These are phyloP conservation scores for Capitulum mitella DNA, from an alignment of 2,888 invertebrate species.

Conservation along the genomic window DNA sequence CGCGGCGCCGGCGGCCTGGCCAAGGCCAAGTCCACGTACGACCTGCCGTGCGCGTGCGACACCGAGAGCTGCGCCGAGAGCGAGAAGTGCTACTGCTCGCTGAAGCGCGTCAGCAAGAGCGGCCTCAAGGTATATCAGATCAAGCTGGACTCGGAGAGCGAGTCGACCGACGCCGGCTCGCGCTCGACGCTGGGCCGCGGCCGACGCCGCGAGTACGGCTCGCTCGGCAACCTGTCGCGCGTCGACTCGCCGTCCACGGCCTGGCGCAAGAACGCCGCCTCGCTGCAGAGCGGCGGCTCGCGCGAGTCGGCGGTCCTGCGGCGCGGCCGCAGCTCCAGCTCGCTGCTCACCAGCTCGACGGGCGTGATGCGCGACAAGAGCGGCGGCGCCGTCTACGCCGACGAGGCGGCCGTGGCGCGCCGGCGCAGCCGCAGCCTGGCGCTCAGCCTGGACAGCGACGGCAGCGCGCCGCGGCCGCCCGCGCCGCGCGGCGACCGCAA, in stretches of 20 bases:
- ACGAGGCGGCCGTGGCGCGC: neutral
- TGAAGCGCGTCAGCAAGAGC: constrained; percentile 50
- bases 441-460: constrained; percentile 7
- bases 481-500: neutral
- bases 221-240: constrained; percentile 31
- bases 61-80: constrained; percentile 68
- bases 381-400: neutral
- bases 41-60: constrained; percentile 61
- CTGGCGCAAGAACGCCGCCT: constrained; percentile 31
- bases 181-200: constrained; percentile 26
- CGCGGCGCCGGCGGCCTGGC: constrained; percentile 26
- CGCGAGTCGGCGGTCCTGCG: constrained; percentile 29
- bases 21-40: constrained; percentile 14
- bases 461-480: neutral
- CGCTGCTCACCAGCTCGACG: constrained; percentile 30
- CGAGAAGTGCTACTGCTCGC: constrained; percentile 42
- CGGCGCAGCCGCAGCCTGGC: constrained; percentile 21
- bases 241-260: constrained; percentile 33
- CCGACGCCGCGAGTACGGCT: constrained; percentile 28
- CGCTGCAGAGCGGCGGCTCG: constrained; percentile 17
- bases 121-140: constrained; percentile 66
- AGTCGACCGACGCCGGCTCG: constrained; percentile 31
- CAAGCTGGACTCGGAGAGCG: constrained; percentile 54
- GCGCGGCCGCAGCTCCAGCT: constrained; percentile 31
- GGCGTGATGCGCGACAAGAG: constrained; percentile 32